Evolutionary conservation across 2,113 vertebrate genomes (phyloP), one percentile per base, ranked within the genome.

Genomic region (Budorcas taxicolor): DNA sequence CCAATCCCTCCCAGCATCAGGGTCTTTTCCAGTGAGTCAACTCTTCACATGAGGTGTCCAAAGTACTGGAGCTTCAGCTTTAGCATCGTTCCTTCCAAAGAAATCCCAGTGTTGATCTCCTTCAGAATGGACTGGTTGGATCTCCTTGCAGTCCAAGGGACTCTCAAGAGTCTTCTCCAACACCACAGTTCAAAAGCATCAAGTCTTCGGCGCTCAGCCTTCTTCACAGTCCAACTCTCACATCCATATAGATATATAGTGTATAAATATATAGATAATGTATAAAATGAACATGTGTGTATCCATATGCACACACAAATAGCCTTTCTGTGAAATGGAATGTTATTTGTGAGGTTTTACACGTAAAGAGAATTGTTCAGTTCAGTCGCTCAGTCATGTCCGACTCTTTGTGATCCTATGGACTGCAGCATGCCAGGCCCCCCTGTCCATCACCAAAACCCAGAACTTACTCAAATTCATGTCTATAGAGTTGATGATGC

Each of bases 401-500:
- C 0, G 3, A 40, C 19, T 71, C 19, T 71, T 36, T 23, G n/a
- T 40, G 67, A 71, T 71, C n/a, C 67, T 71, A 9, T 71, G 10
- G 67, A 23, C 19, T 40, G n/a, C 19, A 40, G n/a, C n/a, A 23
- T 23, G n/a, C 67, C 67, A 71, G 36, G 19, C 8, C 10, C 5
- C 67, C 67, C 19, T 40, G n/a, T 71, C 67, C 67, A 23, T 71
- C n/a, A 40, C 19, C n/a, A 71, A 71, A 71, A 36, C 21, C 67
- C 4, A 21, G 67, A 71, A 19, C 67, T 71, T 71, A 71, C 10
- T 6, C 9, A 71, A 71, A 71, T 21, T 71, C 19, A 23, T 23
- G n/a, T 71, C n/a, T 10, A 36, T 71, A 11, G 19, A 36, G 64
- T 71, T 0, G 1, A 3, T 71, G 67, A 71, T 11, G 19, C n/a